phyloP scores from a whole-genome alignment of 2,113 vertebrate genomes.

The Neotragus pygmaeus region DNA sequence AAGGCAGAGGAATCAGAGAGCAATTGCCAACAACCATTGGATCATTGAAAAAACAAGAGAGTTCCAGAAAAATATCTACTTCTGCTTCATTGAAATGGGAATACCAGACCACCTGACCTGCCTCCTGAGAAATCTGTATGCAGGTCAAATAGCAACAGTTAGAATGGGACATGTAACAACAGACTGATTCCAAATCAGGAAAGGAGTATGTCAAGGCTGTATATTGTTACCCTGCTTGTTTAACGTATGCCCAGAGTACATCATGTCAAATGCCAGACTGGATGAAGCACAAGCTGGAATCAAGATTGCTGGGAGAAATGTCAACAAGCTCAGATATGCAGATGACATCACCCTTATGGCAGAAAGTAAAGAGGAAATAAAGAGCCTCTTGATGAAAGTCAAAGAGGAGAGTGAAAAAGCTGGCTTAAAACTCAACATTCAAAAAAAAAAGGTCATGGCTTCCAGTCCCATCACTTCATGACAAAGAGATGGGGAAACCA shows the following conservation, averaged over 20 bases:
- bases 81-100: not conserved
- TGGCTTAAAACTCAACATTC: not conserved
- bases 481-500: not conserved
- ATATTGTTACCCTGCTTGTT: not conserved
- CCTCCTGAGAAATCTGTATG: not conserved
- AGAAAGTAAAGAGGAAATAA: not conserved
- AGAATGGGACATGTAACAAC: not conserved
- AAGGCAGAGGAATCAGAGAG: not conserved
- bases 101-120: not conserved
- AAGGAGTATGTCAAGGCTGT: not conserved
- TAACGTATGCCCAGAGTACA: not conserved
- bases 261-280: not conserved
- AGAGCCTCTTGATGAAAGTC: not conserved
- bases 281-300: not conserved
- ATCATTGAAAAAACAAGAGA: not conserved
- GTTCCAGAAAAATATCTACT: not conserved
- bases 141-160: not conserved
- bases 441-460: not conserved
- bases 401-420: not conserved
- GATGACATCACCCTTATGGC: not conserved
- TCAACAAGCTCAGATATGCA: not conserved
- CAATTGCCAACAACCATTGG: not conserved
- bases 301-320: not conserved
- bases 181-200: not conserved
- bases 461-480: not conserved